These are phyloP conservation scores for Meloidogyne hapla DNA, from an alignment of 1,140 invertebrate genomes.

Conservation along the genomic window DNA sequence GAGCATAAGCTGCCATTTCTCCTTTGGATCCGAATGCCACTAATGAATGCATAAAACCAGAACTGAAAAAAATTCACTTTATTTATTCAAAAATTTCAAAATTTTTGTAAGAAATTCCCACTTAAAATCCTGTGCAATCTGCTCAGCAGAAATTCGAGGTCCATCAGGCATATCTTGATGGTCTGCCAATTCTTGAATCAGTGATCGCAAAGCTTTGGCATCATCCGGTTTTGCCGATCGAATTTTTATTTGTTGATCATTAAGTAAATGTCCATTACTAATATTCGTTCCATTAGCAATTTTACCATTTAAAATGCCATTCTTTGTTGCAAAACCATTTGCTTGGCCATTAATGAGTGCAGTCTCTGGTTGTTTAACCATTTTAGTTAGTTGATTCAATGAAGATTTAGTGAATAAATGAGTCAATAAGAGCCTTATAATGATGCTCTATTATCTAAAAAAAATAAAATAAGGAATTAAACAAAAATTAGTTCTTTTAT, in stretches of 20 bases:
- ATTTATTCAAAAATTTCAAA: background rate
- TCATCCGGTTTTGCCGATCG: slow-evolving; percentile 1
- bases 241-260: slow-evolving; percentile 4
- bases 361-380: background rate
- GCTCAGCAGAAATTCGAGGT: slow-evolving; percentile 6
- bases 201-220: background rate
- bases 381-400: background rate
- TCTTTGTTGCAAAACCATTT: background rate
- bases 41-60: background rate
- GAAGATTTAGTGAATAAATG: background rate
- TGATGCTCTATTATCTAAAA: background rate
- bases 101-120: background rate
- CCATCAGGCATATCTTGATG: background rate
- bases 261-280: background rate
- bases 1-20: slow-evolving; percentile 9
- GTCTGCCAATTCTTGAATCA: slow-evolving; percentile 14
- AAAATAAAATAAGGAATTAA: background rate
- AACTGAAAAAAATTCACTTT: background rate
- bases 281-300: background rate
- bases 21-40: background rate
- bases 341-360: background rate
- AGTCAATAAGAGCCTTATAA: background rate
- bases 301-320: background rate
- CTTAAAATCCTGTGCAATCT: background rate
- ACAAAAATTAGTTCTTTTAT: too few relatives aligned